phyloP scores from a whole-genome alignment of 2,113 vertebrate species.

The Synchiropus splendidus region DNA sequence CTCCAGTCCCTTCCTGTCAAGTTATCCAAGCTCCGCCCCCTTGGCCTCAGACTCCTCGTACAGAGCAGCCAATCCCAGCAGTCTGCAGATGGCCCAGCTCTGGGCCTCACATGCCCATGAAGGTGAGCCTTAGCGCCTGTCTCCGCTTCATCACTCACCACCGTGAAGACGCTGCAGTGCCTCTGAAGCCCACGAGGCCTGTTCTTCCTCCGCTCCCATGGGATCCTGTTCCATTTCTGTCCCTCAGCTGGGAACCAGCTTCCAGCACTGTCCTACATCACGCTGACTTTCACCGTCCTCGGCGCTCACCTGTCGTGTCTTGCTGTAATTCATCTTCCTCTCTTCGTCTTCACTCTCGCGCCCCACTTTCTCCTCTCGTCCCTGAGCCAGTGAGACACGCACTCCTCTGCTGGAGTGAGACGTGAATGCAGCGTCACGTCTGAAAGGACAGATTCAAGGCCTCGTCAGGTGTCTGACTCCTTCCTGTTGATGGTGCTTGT shows the following conservation, averaged over 20 bases:
- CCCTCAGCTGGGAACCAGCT: slow-evolving; percentile 17
- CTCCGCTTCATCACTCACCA: slow-evolving; percentile 1
- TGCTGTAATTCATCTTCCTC: slow-evolving; percentile 31
- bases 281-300: slow-evolving; percentile 23
- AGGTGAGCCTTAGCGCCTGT: slow-evolving; percentile 50
- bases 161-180: slow-evolving; percentile 2
- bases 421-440: too few species aligned
- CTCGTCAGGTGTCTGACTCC: too few species aligned
- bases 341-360: slow-evolving; percentile 15
- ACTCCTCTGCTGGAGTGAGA: too few species aligned
- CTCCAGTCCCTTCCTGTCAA: slow-evolving; percentile 69
- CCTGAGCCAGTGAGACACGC: slow-evolving; percentile 5
- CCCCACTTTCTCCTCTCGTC: slow-evolving; percentile 1
- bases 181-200: slow-evolving; percentile 29
- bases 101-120: slow-evolving; percentile 68
- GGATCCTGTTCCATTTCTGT: slow-evolving; percentile 49
- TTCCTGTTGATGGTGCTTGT: too few species aligned
- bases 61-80: slow-evolving; percentile 70
- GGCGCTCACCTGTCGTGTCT: slow-evolving; percentile 17
- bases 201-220: slow-evolving; percentile 22
- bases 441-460: too few species aligned
- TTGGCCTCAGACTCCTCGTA: slow-evolving; percentile 70
- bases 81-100: slow-evolving; percentile 77
- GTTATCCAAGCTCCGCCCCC: slow-evolving; percentile 68
- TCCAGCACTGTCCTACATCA: slow-evolving; percentile 41